Base-by-base conservation (phyloP, 2,888 invertebrate genomes). In the Xylocampa areola region DNA sequence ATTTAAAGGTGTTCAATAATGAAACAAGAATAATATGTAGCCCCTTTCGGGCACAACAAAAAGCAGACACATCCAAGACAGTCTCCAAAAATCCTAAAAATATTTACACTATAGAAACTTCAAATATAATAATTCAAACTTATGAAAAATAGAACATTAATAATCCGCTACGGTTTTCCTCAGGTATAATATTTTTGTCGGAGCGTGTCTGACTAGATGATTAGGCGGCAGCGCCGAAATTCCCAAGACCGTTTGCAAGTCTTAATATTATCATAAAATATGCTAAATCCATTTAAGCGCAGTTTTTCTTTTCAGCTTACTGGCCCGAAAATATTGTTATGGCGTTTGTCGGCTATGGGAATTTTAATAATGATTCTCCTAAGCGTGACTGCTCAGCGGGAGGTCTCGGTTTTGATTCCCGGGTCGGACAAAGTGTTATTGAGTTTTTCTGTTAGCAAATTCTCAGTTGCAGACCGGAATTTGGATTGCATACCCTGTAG, bases 271-370 rank as follows among this genome's bases (percentile, higher is more conserved):
- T 76, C 80, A 80, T 81, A 74, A 89, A 89, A 90, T 89, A 88
- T 88, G 87, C 86, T 82, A 84, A 85, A 88, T 86, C 83, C 85
- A 85, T 89, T 90, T 87, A 83, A 84, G 80, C 78, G 78, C 86
- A 84, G 83, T 89, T 89, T 89, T 87, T 87, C 83, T 81, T 72
- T 82, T 73, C 81, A 77, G 86, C 81, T 84, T 84, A 84, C 82
- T 84, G 84, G 80, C 69, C 77, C 64, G 82, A 84, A 84, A 86
- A 90, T 87, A 88, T 89, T 89, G 85, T 88, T 87, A 85, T 82
- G 81, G 80, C 66, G 43, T 72, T 68, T 80, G 82, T 79, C 73
- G 87, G 81, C 80, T 76, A 79, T 78, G 82, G 74, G 79, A 87
- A 85, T 81, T 81, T 81, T 88, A 81, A 85, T 87, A 85, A 85